Conservation (phyloP, 1,140 invertebrate species). For the Zeugodacus cucurbitae region DNA sequence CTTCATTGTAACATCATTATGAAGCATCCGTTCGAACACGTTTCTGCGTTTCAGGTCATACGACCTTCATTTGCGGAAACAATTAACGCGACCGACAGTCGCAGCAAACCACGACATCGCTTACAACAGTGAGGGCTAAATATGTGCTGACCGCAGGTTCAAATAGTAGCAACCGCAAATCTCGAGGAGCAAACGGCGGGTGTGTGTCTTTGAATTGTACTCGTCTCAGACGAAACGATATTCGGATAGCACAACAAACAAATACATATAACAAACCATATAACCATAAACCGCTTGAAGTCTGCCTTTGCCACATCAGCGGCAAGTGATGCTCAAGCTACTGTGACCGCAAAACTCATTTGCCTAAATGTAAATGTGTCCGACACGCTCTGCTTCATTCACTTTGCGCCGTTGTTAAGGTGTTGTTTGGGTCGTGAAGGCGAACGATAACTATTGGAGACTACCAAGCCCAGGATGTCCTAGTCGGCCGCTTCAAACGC, state of each 20-base stretch:
- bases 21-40: no score
- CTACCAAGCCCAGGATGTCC: neutral
- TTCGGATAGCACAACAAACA: no score
- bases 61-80: no score
- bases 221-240: neutral
- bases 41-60: no score
- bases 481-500: neutral
- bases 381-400: constrained; percentile 32
- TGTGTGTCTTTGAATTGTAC: neutral
- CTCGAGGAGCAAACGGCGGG: neutral
- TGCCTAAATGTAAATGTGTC: constrained; percentile 32
- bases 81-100: neutral
- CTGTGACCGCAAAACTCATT: constrained; percentile 34
- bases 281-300: no score
- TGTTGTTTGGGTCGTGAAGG: no score
- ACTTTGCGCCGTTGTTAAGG: neutral
- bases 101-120: no score
- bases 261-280: neutral
- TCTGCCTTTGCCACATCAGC: no score
- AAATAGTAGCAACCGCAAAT: neutral
- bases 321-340: no score
- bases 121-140: no score
- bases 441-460: neutral
- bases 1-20: no score
- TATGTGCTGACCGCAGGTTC: neutral